Evolutionary conservation across 2,888 invertebrate genomes (phyloP).

Genomic region (Polydrusus pterygomalis): DNA sequence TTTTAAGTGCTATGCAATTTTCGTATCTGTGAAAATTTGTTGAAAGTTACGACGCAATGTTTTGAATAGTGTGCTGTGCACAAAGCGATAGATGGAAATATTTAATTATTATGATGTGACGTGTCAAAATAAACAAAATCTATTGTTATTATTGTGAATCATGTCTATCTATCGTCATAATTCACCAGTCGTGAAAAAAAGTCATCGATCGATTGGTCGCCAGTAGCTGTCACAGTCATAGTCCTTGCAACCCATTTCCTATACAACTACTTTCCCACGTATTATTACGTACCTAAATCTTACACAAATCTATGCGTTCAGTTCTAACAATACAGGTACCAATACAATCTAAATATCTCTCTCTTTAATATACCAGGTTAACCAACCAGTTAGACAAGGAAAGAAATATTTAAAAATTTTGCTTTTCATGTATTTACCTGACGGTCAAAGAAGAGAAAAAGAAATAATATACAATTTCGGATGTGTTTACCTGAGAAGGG

Average conservation of each 20-base stretch:
- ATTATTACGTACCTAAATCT: conserved; percentile 46
- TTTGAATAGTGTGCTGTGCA: too few species aligned
- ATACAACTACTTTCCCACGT: conserved; percentile 40
- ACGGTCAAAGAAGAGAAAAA: conserved; percentile 43
- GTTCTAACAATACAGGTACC: conserved; percentile 37
- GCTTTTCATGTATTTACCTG: conserved; percentile 53
- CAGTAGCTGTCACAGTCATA: conserved; percentile 8
- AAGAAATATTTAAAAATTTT: conserved; percentile 30
- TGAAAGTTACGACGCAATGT: too few species aligned
- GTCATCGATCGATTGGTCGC: background rate
- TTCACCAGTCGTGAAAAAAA: background rate
- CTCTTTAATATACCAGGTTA: background rate
- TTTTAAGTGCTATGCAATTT: too few species aligned
- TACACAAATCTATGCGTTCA: conserved; percentile 39
- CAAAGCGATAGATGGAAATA: too few species aligned
- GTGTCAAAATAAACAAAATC: too few species aligned
- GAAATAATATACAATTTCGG: conserved; percentile 39
- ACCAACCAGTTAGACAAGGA: conserved; percentile 17
- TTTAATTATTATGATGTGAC: too few species aligned
- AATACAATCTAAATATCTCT: conserved; percentile 34
- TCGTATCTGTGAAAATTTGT: too few species aligned
- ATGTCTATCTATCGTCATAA: too few species aligned
- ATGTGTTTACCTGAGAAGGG: conserved; percentile 54
- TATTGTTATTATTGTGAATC: too few species aligned
- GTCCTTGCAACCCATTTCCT: conserved; percentile 29